phyloP scores from a whole-genome alignment of 2,797 vertebrate genomes.

The Vespertilio murinus region DNA sequence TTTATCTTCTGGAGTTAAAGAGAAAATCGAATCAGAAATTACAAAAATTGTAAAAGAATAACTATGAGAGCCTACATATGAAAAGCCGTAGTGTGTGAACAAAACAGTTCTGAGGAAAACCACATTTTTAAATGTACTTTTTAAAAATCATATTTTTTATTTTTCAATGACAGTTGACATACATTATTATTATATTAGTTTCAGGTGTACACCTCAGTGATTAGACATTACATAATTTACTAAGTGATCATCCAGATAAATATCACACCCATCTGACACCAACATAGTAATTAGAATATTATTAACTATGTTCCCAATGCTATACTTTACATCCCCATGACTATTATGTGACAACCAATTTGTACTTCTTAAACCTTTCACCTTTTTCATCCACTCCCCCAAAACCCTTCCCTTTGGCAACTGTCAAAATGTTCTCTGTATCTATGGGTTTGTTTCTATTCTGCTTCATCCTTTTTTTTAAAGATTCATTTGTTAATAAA shows the following conservation, averaged over 20 bases:
- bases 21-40: neutral
- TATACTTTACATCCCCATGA: too few relatives aligned
- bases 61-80: neutral
- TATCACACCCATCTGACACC: neutral
- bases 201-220: neutral
- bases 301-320: too few relatives aligned
- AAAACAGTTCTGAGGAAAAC: slow-evolving; percentile 8
- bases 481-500: too few relatives aligned
- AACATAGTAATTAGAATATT: neutral
- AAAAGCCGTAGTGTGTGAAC: neutral
- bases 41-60: neutral
- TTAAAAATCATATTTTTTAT: neutral
- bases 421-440: neutral
- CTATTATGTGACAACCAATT: neutral
- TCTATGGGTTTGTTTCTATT: neutral
- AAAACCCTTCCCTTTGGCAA: neutral
- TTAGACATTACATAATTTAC: neutral
- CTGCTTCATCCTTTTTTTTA: neutral
- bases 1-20: neutral
- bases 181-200: neutral
- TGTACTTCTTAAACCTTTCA: neutral
- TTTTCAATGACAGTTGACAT: neutral
- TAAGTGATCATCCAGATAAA: neutral
- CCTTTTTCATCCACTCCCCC: neutral
- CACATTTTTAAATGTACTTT: neutral